Percentiles rank a stretch among this genome's conserved stretches.
Conservation (phyloP, 2,797 vertebrate species). For the Sphaeramia orbicularis region DNA sequence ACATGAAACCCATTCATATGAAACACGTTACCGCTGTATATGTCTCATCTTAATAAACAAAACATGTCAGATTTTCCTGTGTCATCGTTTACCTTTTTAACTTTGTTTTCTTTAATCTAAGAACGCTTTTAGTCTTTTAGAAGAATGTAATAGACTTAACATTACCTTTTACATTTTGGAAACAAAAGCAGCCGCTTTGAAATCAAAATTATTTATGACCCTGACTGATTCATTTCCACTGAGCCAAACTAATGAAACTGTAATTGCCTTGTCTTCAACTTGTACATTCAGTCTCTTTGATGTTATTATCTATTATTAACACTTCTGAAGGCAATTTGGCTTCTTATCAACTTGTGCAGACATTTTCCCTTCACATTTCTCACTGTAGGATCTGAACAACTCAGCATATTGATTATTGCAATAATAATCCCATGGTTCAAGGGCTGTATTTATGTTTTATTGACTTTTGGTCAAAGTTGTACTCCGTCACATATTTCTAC, state of each 20-base stretch:
- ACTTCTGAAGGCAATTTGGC: constrained; percentile 57
- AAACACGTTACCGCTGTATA: constrained; percentile 29
- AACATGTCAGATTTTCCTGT: not conserved
- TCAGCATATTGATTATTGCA: constrained; percentile 35
- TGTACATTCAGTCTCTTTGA: constrained; percentile 62
- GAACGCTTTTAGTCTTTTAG: constrained; percentile 6
- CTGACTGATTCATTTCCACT: constrained; percentile 40
- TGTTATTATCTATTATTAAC: constrained; percentile 73
- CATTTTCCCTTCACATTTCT: constrained; percentile 40
- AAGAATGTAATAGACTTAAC: constrained; percentile 13
- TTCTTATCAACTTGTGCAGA: constrained; percentile 55
- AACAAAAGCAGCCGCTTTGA: constrained; percentile 25
- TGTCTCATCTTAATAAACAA: constrained; percentile 70
- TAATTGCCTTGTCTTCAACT: constrained; percentile 59
- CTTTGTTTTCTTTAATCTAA: constrained; percentile 5
- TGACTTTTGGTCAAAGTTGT: constrained; percentile 1
- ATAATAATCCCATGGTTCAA: constrained; percentile 8
- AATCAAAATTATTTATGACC: constrained; percentile 52
- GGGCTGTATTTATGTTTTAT: not conserved
- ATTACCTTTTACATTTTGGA: constrained; percentile 14
- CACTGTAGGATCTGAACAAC: constrained; percentile 24
- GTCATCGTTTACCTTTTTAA: constrained; percentile 26
- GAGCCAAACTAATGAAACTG: constrained; percentile 57
- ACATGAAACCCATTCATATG: constrained; percentile 14
- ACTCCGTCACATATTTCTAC: not conserved